Evolutionary conservation across 2,888 invertebrate species (phyloP), one percentile per base, ranked within the genome.

Genomic region (Heliconius erato): DNA sequence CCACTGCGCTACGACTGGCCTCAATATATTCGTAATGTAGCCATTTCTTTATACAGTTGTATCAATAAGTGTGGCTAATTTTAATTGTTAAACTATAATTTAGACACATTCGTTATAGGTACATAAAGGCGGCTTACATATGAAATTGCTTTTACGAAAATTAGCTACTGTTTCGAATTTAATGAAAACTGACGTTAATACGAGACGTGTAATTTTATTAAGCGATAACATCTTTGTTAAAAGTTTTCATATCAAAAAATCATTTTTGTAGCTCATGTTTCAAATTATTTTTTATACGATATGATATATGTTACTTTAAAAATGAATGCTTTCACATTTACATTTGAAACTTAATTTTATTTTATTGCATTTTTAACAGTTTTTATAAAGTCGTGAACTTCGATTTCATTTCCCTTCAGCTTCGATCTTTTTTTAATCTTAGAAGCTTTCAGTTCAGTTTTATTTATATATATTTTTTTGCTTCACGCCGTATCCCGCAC

Each of bases 151-250:
- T 44, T 72, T 72, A 72, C 72, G 72, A 44, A 72, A 72, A 72
- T 72, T 72, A 35, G 32, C n/a, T 59, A 49, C 63, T n/a, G 26
- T 77, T 72, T 44, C 1, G 63, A 78, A 35, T 40, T 40, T 79
- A 82, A 79, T 71, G 69, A 59, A 69, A 79, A 82, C 71, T 77
- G 76, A 74, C 79, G 26, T 71, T 80, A 44, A 79, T 77, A 76
- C 19, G 40, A 40, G 40, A 40, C 59, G n/a, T n/a, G 7, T 82
- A 76, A 76, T 49, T 77, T 74, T 3, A 23, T 79, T 79, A 71
- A 67, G 11, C n/a, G 19, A 26, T 71, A 59, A 49, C 44, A 63
- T n/a, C 71, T 23, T 44, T 49, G 44, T 44, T 63, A 49, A 26
- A 72, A 67, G 28, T 54, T 67, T 67, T 49, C 71, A 71, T 71